Percentiles rank a stretch among this genome's conserved stretches.
phyloP scores from a whole-genome alignment of 2,888 invertebrate genomes.

The Lydus trimaculatus region DNA sequence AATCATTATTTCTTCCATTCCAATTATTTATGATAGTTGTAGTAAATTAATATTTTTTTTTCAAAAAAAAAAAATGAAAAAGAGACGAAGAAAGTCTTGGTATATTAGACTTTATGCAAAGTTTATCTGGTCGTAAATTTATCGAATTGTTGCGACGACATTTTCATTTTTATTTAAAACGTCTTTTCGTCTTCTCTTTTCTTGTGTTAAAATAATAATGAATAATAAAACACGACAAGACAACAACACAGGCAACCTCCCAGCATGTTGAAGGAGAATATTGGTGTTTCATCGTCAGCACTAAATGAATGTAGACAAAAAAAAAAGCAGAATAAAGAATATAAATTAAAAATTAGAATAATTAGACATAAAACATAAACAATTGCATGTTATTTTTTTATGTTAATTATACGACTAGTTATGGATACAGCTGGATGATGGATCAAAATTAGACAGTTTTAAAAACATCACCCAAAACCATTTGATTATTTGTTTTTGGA shows the following conservation, averaged over 20 bases:
- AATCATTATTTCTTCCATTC: neutral
- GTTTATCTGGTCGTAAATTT: constrained; percentile 5
- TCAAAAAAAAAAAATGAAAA: neutral
- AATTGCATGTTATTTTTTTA: neutral
- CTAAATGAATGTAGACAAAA: neutral
- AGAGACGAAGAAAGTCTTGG: neutral
- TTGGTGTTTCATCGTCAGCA: too few species aligned
- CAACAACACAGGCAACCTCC: neutral
- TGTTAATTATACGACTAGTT: neutral
- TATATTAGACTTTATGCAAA: neutral
- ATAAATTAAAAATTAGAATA: too few species aligned
- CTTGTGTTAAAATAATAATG: neutral
- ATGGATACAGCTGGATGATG: constrained; percentile 9
- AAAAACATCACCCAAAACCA: neutral
- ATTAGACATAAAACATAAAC: neutral
- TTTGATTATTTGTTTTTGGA: neutral
- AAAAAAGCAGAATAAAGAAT: too few species aligned
- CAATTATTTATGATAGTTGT: constrained; percentile 1
- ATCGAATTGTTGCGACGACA: constrained; percentile 13
- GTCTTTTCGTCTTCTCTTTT: neutral
- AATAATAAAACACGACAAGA: constrained; percentile 1
- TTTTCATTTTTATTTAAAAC: constrained; percentile 10
- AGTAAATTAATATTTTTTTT: neutral
- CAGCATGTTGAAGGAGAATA: neutral
- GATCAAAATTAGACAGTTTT: neutral